Conservation (phyloP, 2,797 vertebrate genomes). For the Gymnothorax reevesii region DNA sequence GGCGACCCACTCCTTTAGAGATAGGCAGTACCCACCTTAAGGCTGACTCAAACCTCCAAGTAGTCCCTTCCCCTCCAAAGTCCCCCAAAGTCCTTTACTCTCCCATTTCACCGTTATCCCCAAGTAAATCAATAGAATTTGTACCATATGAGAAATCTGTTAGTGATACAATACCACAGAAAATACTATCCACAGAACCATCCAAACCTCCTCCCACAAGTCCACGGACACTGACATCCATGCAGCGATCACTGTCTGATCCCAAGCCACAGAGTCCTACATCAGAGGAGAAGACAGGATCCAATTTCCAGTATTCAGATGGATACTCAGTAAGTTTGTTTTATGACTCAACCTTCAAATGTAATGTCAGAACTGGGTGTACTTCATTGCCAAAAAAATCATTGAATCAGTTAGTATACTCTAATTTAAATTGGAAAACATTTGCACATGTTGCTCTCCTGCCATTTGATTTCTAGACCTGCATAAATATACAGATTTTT, state of each 20-base stretch:
- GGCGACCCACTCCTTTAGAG: conserved; percentile 82
- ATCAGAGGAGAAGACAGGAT: conserved; percentile 87
- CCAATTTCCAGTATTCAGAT: conserved; percentile 89
- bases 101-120: conserved; percentile 87
- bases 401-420: not conserved
- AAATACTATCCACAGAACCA: conserved; percentile 85
- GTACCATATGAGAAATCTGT: conserved; percentile 78
- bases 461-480: not conserved
- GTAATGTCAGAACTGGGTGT: not conserved
- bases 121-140: conserved; percentile 85
- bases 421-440: not conserved
- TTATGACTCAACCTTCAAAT: not conserved
- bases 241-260: conserved; percentile 97
- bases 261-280: conserved; percentile 97
- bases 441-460: not conserved
- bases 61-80: conserved; percentile 81
- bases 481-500: not conserved
- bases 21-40: conserved; percentile 87
- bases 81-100: conserved; percentile 91
- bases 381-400: not conserved
- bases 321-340: conserved; percentile 84
- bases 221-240: conserved; percentile 87
- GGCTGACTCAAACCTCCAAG: conserved; percentile 81
- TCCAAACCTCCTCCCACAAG: conserved; percentile 82
- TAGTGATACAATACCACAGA: conserved; percentile 82